Conservation (phyloP, 2,113 vertebrate genomes). For the Zosterops hypoxanthus region DNA sequence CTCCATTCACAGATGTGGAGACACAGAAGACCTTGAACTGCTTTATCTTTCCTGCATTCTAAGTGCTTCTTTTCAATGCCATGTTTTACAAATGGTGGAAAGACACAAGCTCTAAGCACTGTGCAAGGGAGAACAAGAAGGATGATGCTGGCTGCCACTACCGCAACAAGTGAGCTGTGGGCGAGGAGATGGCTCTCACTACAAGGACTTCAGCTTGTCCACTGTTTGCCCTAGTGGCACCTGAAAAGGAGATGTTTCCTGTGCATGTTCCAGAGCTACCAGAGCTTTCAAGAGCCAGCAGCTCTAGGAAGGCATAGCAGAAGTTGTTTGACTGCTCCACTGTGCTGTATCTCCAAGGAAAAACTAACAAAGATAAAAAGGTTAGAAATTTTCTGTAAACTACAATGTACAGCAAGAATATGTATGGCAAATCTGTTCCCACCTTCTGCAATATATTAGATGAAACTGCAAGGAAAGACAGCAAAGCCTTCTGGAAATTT, state of each 20-base stretch:
- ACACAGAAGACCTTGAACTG: neutral
- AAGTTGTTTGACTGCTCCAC: neutral
- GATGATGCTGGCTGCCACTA: neutral
- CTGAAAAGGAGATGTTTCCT: neutral
- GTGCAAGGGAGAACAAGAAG: neutral
- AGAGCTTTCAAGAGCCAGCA: neutral
- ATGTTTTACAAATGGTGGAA: neutral
- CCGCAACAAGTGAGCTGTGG: neutral
- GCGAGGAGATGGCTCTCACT: neutral
- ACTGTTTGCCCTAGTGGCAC: neutral
- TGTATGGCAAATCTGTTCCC: neutral
- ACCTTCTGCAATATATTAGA: neutral
- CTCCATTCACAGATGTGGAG: neutral
- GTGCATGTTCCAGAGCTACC: neutral
- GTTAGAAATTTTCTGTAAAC: neutral
- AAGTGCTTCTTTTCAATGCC: neutral
- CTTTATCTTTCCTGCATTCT: neutral
- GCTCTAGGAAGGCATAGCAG: neutral
- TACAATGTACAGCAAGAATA: neutral
- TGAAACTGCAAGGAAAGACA: neutral
- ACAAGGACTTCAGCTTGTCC: neutral
- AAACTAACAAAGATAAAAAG: neutral
- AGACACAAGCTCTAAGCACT: neutral
- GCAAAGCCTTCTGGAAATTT: neutral
- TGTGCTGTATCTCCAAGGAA: neutral